A percentile compares a stretch with the other conserved stretches of the same genome.
phyloP scores from a whole-genome alignment of 2,888 invertebrate species.

The Drosophila vallismaia region DNA sequence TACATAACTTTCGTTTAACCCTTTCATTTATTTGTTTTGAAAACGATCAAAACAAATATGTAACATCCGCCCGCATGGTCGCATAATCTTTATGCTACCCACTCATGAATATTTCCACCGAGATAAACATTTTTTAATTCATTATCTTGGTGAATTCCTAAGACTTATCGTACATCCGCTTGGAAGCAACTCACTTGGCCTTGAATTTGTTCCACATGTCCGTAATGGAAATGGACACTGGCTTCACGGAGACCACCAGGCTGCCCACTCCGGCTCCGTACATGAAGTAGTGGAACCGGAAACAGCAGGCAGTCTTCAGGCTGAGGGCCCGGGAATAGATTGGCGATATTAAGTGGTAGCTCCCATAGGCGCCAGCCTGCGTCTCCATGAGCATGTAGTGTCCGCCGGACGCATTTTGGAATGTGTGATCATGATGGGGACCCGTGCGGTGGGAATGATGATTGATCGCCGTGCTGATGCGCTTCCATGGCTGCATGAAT shows the following conservation, averaged over 20 bases:
- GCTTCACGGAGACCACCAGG: conserved; percentile 85
- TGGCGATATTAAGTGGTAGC: conserved; percentile 88
- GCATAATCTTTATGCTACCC: not conserved
- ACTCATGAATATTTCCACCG: not conserved
- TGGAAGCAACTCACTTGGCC: conserved; percentile 28
- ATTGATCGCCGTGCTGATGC: conserved; percentile 85
- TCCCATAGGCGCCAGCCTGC: not conserved
- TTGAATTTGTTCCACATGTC: conserved; percentile 37
- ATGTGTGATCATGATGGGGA: conserved; percentile 91
- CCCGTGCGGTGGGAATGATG: conserved; percentile 85
- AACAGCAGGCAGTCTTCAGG: conserved; percentile 85
- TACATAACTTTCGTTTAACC: too few species aligned
- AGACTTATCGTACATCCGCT: conserved; percentile 46
- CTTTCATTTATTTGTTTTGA: not conserved
- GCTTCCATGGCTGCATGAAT: conserved; percentile 89
- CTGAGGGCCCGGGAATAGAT: conserved; percentile 85
- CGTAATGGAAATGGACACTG: conserved; percentile 75
- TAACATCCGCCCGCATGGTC: not conserved
- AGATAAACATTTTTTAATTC: not conserved
- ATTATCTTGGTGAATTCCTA: not conserved
- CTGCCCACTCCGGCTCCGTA: conserved; percentile 87
- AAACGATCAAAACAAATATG: not conserved
- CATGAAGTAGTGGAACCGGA: conserved; percentile 92
- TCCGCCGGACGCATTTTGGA: conserved; percentile 86
- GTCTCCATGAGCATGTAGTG: conserved; percentile 93